A percentile compares a stretch with the other conserved stretches of the same genome.
These are phyloP conservation scores for Montifringilla adamsi DNA, from an alignment of 2,113 vertebrate genomes.

Conservation along the genomic window DNA sequence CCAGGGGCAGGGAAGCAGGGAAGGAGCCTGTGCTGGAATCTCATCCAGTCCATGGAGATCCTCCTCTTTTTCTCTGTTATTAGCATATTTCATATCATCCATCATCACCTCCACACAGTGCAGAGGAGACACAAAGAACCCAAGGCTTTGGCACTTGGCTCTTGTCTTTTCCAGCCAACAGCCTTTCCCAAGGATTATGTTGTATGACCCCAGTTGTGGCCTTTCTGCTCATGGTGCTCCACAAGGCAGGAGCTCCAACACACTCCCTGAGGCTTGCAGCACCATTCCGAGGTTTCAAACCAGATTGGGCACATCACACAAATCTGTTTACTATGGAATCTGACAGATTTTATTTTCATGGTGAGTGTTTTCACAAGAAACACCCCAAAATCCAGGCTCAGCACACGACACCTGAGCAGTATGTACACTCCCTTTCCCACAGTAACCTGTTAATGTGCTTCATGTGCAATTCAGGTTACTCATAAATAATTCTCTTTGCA, in stretches of 20 bases:
- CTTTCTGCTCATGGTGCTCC: neutral
- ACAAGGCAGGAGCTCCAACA: neutral
- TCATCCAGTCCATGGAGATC: neutral
- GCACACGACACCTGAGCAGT: neutral
- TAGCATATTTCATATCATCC: neutral
- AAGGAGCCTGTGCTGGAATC: neutral
- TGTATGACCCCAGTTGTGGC: neutral
- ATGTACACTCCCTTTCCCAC: neutral
- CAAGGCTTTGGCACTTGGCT: neutral
- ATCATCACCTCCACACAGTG: neutral
- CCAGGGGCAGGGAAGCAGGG: neutral
- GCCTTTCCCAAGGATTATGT: rapidly evolving
- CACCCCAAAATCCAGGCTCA: neutral
- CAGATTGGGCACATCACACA: neutral
- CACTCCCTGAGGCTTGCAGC: rapidly evolving
- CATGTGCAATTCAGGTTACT: neutral
- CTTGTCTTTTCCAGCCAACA: neutral
- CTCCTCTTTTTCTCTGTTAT: neutral
- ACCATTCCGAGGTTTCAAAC: neutral
- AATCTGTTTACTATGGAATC: neutral
- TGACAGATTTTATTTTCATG: neutral
- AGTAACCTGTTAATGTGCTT: neutral
- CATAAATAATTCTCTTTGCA: constrained; percentile 24
- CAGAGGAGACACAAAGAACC: neutral
- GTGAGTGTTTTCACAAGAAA: neutral